Evolutionary conservation across 2,797 vertebrate genomes (phyloP), one percentile per base, ranked within the genome.

Genomic region (Nyctalus aviator): DNA sequence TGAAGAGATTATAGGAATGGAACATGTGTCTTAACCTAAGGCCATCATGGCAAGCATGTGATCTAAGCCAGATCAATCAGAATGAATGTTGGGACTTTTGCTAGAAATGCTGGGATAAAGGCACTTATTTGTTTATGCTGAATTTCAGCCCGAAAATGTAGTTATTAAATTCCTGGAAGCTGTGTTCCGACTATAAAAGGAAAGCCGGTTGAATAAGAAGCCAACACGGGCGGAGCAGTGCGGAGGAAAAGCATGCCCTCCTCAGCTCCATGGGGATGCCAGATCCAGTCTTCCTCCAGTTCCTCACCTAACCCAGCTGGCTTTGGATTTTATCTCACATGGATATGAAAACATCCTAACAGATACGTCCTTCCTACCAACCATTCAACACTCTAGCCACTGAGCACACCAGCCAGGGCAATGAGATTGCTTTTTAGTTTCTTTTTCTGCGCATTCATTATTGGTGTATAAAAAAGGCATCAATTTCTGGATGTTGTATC

Each of bases 101-200:
- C 41, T 88, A 48, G 57, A 71, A 88, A 79, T 84, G 17, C n/a
- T 75, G 59, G 25, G 32, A 41, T 93, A 32, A 88, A 90, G 72
- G 8, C 27, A 84, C 71, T 32, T 59, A 32, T 6, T 62, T 68
- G 50, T 50, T 78, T 32, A 25, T 77, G 20, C 27, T 83, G 53
- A 84, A 62, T 73, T 86, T 94, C n/a, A 75, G 6, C 57, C 35
- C 21, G 15, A 77, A 85, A 86, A 55, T 48, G n/a, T 89, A 9
- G 25, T 75, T 64, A 83, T 17, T 69, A 75, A 81, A 83, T 72
- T 83, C 18, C 23, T 78, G 64, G n/a, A 3, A 73, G 7, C 55
- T 62, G 0, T 62, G 12, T 84, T 84, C 21, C n/a, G 53, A 30
- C 68, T 27, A 3, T 48, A 27, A 85, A 55, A 81, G 68, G 25